Conservation (phyloP, 92 coral and sea anemone species). For the Zoanthus gigantus region DNA sequence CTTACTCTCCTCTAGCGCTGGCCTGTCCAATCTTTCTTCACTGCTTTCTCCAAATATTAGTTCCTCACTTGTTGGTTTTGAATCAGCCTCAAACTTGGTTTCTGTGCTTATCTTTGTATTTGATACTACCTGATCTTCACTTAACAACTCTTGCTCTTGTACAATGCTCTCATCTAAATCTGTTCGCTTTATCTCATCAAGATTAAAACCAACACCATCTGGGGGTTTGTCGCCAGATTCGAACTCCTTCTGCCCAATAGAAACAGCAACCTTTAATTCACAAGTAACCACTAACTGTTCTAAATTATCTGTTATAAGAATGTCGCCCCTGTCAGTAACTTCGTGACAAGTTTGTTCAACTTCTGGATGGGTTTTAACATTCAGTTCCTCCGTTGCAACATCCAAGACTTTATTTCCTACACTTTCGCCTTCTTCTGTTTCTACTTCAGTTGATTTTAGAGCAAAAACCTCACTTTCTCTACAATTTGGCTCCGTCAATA, state of each 20-base stretch:
- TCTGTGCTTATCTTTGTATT: neutral
- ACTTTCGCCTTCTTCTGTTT: neutral
- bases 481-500: neutral
- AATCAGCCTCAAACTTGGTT: neutral
- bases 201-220: neutral
- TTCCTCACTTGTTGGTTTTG: neutral
- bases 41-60: neutral
- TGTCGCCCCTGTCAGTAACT: neutral
- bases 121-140: neutral
- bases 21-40: neutral
- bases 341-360: neutral
- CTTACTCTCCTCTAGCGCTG: neutral
- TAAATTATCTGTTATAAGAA: neutral
- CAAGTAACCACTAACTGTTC: slow-evolving; percentile 1
- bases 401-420: neutral
- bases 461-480: neutral
- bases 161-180: neutral
- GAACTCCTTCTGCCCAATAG: neutral
- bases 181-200: neutral
- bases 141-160: neutral
- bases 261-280: neutral
- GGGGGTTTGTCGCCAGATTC: neutral
- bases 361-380: neutral
- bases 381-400: neutral
- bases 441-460: neutral